Percentiles rank a stretch among this genome's conserved stretches.
phyloP scores from a whole-genome alignment of 2,797 vertebrate genomes.

The Chromis chromis region DNA sequence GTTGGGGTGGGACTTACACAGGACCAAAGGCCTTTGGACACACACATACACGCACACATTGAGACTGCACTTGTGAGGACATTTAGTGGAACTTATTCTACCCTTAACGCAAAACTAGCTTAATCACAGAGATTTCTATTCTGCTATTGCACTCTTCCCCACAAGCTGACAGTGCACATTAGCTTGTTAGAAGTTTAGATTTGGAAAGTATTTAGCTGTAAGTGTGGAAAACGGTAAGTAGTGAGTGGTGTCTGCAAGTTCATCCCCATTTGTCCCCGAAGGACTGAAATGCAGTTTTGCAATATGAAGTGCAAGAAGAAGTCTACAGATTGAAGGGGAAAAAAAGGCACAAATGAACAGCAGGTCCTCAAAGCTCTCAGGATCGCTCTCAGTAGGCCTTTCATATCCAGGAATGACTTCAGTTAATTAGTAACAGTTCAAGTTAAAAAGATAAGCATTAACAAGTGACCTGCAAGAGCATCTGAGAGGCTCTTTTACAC shows the following conservation, averaged over 20 bases:
- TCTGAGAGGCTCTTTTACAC: conserved; percentile 3
- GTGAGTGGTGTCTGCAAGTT: conserved; percentile 1
- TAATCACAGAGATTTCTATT: conserved; percentile 17
- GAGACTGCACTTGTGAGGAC: conserved; percentile 43
- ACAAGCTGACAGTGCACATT: conserved; percentile 1
- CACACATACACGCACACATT: conserved; percentile 41
- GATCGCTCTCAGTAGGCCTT: not conserved
- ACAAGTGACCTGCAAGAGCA: conserved; percentile 13
- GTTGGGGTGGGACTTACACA: conserved; percentile 64
- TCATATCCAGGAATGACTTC: conserved; percentile 13
- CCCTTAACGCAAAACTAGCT: conserved; percentile 16
- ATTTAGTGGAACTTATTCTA: conserved; percentile 4
- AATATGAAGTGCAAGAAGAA: not conserved
- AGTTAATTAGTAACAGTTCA: conserved; percentile 29
- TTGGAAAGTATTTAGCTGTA: conserved; percentile 1
- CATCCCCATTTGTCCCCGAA: not conserved
- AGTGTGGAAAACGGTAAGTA: not conserved
- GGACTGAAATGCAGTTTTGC: conserved; percentile 2
- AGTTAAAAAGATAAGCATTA: conserved; percentile 7
- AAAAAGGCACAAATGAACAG: not conserved
- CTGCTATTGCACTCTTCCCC: not conserved
- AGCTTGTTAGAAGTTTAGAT: conserved; percentile 7
- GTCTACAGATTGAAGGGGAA: not conserved
- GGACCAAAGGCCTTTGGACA: conserved; percentile 68
- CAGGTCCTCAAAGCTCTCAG: conserved; percentile 3